Conservation (phyloP, 2,113 vertebrate species). For the Ginglymostoma cirratum region DNA sequence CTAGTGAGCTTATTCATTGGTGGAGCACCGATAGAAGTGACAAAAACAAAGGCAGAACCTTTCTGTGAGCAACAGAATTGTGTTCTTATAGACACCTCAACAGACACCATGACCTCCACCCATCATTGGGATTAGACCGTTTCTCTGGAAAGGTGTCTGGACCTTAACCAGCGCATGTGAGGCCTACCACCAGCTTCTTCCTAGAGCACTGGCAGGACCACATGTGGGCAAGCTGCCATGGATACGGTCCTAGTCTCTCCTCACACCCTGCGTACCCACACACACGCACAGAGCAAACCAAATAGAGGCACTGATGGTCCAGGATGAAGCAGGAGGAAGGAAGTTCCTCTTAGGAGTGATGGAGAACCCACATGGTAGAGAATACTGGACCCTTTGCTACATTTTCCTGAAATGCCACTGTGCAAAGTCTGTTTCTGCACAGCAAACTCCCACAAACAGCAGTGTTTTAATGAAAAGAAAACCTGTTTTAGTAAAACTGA, state of each 20-base stretch:
- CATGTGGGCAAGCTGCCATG: neutral
- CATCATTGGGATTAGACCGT: neutral
- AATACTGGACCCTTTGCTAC: too few relatives aligned
- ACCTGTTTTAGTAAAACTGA: neutral
- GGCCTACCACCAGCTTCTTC: neutral
- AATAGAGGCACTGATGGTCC: neutral
- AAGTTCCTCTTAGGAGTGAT: neutral
- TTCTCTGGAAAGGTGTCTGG: neutral
- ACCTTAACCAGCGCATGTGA: neutral
- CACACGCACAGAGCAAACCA: neutral
- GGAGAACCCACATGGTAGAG: neutral
- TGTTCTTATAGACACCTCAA: neutral
- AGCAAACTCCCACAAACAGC: neutral
- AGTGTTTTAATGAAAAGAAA: neutral
- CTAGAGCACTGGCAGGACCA: neutral
- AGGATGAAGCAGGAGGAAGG: neutral
- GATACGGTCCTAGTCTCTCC: neutral
- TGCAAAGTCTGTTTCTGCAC: neutral
- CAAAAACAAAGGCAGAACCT: neutral
- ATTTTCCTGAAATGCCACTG: too few relatives aligned
- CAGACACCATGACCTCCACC: neutral
- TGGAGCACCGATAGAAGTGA: too few relatives aligned
- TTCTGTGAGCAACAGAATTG: neutral
- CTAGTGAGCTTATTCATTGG: too few relatives aligned
- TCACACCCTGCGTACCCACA: neutral